Evolutionary conservation across 2,888 invertebrate species (phyloP).

Genomic region (Prosopocoilus inquinatus): DNA sequence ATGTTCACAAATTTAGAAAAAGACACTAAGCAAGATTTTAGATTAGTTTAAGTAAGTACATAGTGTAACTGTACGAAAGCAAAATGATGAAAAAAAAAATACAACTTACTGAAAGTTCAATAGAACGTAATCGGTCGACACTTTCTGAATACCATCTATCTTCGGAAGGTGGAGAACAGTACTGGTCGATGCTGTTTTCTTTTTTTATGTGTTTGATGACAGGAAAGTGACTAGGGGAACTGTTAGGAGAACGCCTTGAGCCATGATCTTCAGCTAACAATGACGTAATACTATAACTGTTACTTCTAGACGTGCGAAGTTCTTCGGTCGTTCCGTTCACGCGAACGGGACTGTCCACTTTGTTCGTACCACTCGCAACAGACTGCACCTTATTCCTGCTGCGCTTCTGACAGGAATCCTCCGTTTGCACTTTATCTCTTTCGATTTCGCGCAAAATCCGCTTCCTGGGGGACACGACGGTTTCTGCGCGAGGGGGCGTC

Average conservation of each 20-base stretch:
- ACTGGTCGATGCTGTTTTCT: conserved; percentile 32
- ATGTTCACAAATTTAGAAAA: neutral
- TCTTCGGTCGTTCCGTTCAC: conserved; percentile 36
- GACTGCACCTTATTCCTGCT: conserved; percentile 38
- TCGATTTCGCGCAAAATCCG: conserved; percentile 80
- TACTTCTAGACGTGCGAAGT: conserved; percentile 44
- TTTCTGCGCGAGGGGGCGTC: conserved; percentile 42
- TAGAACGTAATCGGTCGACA: conserved; percentile 47
- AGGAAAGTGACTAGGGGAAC: conserved; percentile 44
- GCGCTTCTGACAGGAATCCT: conserved; percentile 42
- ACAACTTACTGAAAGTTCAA: conserved; percentile 47
- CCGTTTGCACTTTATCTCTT: conserved; percentile 38
- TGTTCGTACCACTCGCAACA: conserved; percentile 21
- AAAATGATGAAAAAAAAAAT: conserved; percentile 1
- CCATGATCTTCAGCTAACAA: conserved; percentile 64
- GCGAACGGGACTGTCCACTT: conserved; percentile 34
- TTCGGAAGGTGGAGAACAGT: conserved; percentile 49
- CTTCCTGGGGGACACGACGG: conserved; percentile 78
- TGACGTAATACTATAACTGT: conserved; percentile 84
- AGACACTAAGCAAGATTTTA: neutral
- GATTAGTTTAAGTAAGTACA: neutral
- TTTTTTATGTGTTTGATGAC: conserved; percentile 4
- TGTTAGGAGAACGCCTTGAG: conserved; percentile 42
- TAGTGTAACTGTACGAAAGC: too few relatives aligned
- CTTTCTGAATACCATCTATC: conserved; percentile 48